A percentile compares a stretch with the other conserved stretches of the same genome.
These are phyloP conservation scores for Diceros bicornis DNA, from an alignment of 2,797 vertebrate species.

Conservation along the genomic window DNA sequence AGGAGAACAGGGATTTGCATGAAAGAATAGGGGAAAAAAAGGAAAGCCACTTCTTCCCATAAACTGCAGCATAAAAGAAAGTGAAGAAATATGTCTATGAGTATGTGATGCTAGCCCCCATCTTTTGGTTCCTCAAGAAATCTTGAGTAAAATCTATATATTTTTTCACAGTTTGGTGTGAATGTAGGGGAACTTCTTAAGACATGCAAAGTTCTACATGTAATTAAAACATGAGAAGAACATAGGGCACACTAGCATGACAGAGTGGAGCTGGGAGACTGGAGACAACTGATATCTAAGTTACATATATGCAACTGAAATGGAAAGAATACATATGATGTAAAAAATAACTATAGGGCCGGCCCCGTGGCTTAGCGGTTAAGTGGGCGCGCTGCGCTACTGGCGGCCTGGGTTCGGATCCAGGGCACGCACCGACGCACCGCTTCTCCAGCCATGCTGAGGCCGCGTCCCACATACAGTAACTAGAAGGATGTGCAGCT, in stretches of 20 bases:
- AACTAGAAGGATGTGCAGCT: too few relatives aligned
- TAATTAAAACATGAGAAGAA: background rate
- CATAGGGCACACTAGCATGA: background rate
- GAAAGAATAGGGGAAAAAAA: background rate
- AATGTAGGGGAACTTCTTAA: background rate
- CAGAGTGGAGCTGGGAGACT: background rate
- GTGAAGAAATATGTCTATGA: background rate
- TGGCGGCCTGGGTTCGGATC: too few relatives aligned
- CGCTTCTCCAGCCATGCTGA: too few relatives aligned
- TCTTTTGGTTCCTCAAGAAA: constrained; percentile 22
- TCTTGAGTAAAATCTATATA: constrained; percentile 4
- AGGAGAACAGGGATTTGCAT: constrained; percentile 13
- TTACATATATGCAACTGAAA: background rate
- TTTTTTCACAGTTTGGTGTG: background rate
- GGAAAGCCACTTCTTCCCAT: background rate
- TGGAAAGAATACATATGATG: background rate
- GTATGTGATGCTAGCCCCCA: background rate
- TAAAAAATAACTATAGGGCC: background rate
- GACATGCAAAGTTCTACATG: background rate
- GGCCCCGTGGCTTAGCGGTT: too few relatives aligned
- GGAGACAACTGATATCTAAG: background rate
- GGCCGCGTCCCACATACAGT: too few relatives aligned
- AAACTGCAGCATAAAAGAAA: background rate
- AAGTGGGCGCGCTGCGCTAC: too few relatives aligned
- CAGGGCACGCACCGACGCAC: too few relatives aligned